Evolutionary conservation across 2,888 invertebrate genomes (phyloP).

Genomic region (Apodemia mormo): DNA sequence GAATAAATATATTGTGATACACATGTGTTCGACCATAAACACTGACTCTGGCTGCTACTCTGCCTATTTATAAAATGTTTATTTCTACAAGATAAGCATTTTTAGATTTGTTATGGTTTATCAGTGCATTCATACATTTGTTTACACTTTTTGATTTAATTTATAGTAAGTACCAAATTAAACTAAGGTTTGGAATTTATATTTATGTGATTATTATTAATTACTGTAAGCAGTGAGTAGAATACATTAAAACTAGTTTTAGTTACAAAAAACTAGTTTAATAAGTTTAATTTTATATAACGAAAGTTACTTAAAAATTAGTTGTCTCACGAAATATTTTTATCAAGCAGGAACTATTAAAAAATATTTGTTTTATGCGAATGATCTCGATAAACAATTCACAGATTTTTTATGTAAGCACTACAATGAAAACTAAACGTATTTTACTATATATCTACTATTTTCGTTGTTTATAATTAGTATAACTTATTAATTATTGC

Average conservation of each 20-base stretch:
- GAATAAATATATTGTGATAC: slow-evolving; percentile 55
- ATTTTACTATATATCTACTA: too few relatives aligned
- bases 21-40: slow-evolving; percentile 49
- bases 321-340: too few relatives aligned
- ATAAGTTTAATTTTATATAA: too few relatives aligned
- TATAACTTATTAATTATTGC: neutral
- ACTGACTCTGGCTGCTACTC: slow-evolving; percentile 36
- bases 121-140: slow-evolving; percentile 3
- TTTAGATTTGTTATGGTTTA: slow-evolving; percentile 10
- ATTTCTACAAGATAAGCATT: slow-evolving; percentile 9
- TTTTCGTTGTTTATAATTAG: neutral
- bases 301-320: too few relatives aligned
- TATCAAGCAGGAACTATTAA: too few relatives aligned
- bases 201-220: neutral
- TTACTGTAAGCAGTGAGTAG: too few relatives aligned
- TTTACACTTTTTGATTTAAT: slow-evolving; percentile 10
- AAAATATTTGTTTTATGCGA: too few relatives aligned
- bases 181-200: neutral
- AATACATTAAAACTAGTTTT: too few relatives aligned
- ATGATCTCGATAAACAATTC: too few relatives aligned
- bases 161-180: neutral
- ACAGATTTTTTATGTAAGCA: too few relatives aligned
- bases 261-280: too few relatives aligned
- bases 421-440: too few relatives aligned
- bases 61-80: slow-evolving; percentile 21